These are phyloP conservation scores for Teleiodes luculella DNA, from an alignment of 2,888 invertebrate genomes.

Conservation along the genomic window DNA sequence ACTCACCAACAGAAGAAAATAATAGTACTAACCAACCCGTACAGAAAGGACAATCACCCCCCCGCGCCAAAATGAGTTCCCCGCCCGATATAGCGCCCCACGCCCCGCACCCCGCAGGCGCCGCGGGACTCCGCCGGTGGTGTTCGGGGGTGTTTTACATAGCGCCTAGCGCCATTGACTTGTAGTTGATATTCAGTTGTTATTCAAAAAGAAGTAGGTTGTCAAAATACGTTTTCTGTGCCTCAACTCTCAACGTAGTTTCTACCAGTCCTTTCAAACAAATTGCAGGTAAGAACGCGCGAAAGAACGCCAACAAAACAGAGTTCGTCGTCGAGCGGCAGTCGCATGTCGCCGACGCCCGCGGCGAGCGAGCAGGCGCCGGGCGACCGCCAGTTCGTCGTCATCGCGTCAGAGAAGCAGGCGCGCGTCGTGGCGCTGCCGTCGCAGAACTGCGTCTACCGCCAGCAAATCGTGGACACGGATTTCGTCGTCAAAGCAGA, in stretches of 20 bases:
- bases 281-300: conserved; percentile 52
- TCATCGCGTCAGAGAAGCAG: conserved; percentile 96
- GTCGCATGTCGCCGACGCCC: conserved; percentile 85
- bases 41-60: no score
- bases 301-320: conserved; percentile 82
- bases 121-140: no score
- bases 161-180: no score
- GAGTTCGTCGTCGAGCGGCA: conserved; percentile 74
- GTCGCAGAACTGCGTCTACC: conserved; percentile 95
- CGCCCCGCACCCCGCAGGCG: no score
- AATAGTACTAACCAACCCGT: no score
- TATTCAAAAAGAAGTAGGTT: no score
- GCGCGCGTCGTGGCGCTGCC: conserved; percentile 95
- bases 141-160: no score
- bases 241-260: background rate
- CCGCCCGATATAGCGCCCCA: no score
- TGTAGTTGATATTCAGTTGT: no score
- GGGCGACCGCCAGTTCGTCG: conserved; percentile 94
- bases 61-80: no score
- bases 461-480: conserved; percentile 94
- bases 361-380: conserved; percentile 43
- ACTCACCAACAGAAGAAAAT: no score
- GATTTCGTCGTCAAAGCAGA: conserved; percentile 97
- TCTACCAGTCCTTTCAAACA: background rate
- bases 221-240: no score